Base-by-base conservation (phyloP, 2,113 vertebrate genomes). In the Artemisiospiza belli region DNA sequence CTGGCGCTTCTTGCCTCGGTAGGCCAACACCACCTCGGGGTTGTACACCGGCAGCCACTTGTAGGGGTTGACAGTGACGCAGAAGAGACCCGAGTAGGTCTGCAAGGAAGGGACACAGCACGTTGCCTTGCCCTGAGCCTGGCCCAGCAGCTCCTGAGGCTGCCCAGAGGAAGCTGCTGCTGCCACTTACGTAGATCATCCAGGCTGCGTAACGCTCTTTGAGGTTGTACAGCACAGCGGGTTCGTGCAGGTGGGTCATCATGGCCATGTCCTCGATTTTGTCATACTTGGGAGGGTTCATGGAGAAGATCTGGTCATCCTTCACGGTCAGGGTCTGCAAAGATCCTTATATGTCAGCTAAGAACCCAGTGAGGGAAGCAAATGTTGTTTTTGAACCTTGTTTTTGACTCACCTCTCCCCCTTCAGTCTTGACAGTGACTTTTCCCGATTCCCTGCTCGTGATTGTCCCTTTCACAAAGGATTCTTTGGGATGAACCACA, bases 191-290 rank as follows among this genome's bases (percentile, higher is more conserved):
- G 39, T 39, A 39, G 39, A 39, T 39, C 39, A 39, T 39, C 39
- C 39, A 39, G 39, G 39, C 39, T 39, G 39, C 39, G 39, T 39
- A 39, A 39, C 39, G 39, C 39, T 39, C 39, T 39, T 89, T 92
- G 92, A 94, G 85, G 94, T 95, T 96, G 57, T 96, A 96, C 83
- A 96, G 91, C 91, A 96, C 95, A 7, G 96, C 97, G 0, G 98
- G 98, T 85, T 99, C 98, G 0, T 98, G 98, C 75, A 99, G 98
- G 62, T 99, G 98, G 66, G 98, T 99, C 98, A 99, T 99, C 98
- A 98, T 99, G 67, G 97, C 99, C 98, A 99, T 99, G 97, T 99
- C 98, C 94, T 99, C 98, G 0, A 99, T 98, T 87, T 99, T 99
- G n/a, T 99, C 98, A 4, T 92, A 99, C 51, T 99, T 99, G 0